phyloP scores from a whole-genome alignment of 2,113 vertebrate species.

The Progne subis region DNA sequence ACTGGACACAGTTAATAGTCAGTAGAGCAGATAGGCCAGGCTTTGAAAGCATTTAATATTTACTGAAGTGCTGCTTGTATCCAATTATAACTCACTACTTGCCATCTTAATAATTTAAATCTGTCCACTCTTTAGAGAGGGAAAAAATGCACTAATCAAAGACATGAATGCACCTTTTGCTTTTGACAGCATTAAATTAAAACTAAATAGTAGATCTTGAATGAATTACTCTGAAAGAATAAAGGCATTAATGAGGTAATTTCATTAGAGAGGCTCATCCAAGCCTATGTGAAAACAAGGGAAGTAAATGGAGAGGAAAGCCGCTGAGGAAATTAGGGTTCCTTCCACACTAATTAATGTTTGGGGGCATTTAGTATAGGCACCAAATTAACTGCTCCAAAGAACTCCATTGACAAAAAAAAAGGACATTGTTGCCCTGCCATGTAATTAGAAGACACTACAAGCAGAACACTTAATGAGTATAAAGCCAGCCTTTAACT shows the following conservation, averaged over 20 bases:
- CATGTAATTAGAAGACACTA: conserved; percentile 91
- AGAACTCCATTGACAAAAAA: conserved; percentile 84
- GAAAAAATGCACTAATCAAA: conserved; percentile 79
- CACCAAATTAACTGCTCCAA: conserved; percentile 97
- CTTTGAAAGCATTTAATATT: conserved; percentile 92
- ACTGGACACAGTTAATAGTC: conserved; percentile 91
- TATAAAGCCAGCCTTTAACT: conserved; percentile 89
- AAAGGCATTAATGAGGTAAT: conserved; percentile 97
- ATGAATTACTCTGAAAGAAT: conserved; percentile 87
- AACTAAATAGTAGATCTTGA: conserved; percentile 89
- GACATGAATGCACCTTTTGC: conserved; percentile 82
- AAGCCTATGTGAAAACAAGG: conserved; percentile 84
- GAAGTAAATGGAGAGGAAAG: conserved; percentile 84
- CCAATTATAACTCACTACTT: conserved; percentile 97
- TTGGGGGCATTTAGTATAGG: conserved; percentile 89
- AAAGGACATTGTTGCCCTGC: conserved; percentile 91
- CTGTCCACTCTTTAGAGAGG: conserved; percentile 77
- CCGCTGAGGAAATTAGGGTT: conserved; percentile 92
- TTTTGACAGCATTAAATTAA: conserved; percentile 89
- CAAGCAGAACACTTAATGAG: conserved; percentile 89
- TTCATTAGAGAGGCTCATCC: conserved; percentile 90
- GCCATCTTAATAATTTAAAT: conserved; percentile 98
- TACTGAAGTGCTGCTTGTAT: conserved; percentile 92
- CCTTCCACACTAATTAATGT: conserved; percentile 97
- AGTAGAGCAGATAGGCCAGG: conserved; percentile 68